These are phyloP conservation scores for Eunapius fragilis DNA, from an alignment of 37 sponge, comb jelly and placozoan genomes.

Conservation along the genomic window DNA sequence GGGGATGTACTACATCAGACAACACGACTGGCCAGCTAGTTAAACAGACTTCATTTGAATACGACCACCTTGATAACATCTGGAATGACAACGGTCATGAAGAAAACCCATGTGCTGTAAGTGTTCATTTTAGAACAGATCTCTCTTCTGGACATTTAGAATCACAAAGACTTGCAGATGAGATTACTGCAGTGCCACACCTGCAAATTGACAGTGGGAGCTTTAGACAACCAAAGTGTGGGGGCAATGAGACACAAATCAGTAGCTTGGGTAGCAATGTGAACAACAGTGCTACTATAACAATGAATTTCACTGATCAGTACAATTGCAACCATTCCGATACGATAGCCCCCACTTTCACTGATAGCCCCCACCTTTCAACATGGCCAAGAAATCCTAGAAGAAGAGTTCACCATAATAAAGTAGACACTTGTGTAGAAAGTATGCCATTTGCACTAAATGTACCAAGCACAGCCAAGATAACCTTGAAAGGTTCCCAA, in stretches of 20 bases:
- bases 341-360: neutral
- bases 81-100: neutral
- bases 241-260: neutral
- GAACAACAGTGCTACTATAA: neutral
- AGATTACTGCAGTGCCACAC: neutral
- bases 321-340: neutral
- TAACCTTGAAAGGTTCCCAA: neutral
- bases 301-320: neutral
- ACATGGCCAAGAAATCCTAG: neutral
- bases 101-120: conserved; percentile 31
- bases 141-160: neutral
- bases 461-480: neutral
- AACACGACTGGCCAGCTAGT: neutral
- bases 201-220: neutral
- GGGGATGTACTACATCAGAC: neutral
- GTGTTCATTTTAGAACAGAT: conserved; percentile 48
- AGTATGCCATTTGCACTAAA: neutral
- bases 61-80: conserved; percentile 35
- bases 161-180: neutral
- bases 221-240: neutral
- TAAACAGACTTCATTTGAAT: conserved; percentile 34
- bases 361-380: neutral
- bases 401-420: neutral
- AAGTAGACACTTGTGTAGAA: neutral
- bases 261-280: neutral